Evolutionary conservation across 2,113 vertebrate genomes (phyloP), one percentile per base, ranked within the genome.

Genomic region (Podiceps cristatus): DNA sequence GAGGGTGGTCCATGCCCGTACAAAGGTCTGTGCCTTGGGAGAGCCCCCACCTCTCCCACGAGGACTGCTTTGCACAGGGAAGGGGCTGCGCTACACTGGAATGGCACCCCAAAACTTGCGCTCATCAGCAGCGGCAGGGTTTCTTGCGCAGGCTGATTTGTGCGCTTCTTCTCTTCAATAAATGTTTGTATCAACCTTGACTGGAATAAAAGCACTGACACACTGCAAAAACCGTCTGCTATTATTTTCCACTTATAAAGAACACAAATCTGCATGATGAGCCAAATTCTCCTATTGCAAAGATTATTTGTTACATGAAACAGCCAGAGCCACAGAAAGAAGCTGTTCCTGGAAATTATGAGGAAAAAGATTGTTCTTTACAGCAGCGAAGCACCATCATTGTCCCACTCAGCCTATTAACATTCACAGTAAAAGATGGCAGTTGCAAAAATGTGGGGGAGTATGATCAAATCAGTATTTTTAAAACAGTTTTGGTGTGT

Each of bases 381-480:
- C 47, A 80, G n/a, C 35, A 64, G 37, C 2, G 11, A 84, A 93
- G 59, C 58, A 37, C 7, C 53, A 59, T 28, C 44, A 18, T 81
- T 91, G 84, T 94, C 29, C 59, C 68, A 84, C 52, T 91, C 83
- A 63, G 37, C 4, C 3, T 78, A 84, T 80, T 92, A 92, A 69
- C 56, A 40, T 45, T 86, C 76, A 74, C 86, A 75, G 47, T 72
- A 75, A 77, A 95, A 89, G 52, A 85, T 31, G 77, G 33, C 84
- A 85, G 66, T 72, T 60, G 58, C 35, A 92, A 81, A 93, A 91
- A 47, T 56, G 60, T 71, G 89, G 56, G 35, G 67, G 40, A 74
- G 68, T 74, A 60, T 1, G 24, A 86, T 74, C 72, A 86, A 95
- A 90, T 94, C 72, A 60, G 63, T 91, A 92, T 96, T 93, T 96